phyloP scores from a whole-genome alignment of 2,888 invertebrate species.

The Rhodophaea formosa region DNA sequence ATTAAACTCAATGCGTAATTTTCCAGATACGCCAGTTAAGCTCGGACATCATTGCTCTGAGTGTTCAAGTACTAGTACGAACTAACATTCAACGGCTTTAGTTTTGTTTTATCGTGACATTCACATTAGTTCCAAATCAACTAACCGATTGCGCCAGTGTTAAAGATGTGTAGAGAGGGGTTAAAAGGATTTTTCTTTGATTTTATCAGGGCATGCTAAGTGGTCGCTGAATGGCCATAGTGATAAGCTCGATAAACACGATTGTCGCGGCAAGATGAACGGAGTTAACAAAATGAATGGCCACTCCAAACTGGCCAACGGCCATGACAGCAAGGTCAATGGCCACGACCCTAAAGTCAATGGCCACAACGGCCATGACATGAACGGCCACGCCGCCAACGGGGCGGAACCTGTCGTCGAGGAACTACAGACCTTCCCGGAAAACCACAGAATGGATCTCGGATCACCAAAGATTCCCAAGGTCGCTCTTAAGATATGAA shows the following conservation, averaged over 20 bases:
- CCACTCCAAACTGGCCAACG: slow-evolving; percentile 20
- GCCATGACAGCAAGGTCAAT: slow-evolving; percentile 23
- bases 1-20: slow-evolving; percentile 54
- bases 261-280: slow-evolving; percentile 32
- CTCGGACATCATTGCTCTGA: slow-evolving; percentile 56
- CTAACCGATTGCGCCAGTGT: slow-evolving; percentile 71
- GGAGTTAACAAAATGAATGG: slow-evolving; percentile 41
- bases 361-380: slow-evolving; percentile 29
- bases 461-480: slow-evolving; percentile 76
- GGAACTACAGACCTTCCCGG: slow-evolving; percentile 45
- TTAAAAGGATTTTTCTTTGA: slow-evolving; percentile 59
- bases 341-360: slow-evolving; percentile 29
- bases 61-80: slow-evolving; percentile 52
- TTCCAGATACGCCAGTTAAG: slow-evolving; percentile 66
- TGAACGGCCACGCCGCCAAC: slow-evolving; percentile 35
- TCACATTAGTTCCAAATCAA: slow-evolving; percentile 39
- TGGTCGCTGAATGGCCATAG: slow-evolving; percentile 30
- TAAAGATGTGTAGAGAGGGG: slow-evolving; percentile 44
- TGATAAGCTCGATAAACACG: slow-evolving; percentile 9
- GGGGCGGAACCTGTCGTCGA: slow-evolving; percentile 34
- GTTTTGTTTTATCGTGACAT: slow-evolving; percentile 29
- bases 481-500: slow-evolving; percentile 71
- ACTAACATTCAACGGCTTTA: slow-evolving; percentile 47
- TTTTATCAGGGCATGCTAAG: slow-evolving; percentile 68
- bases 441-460: slow-evolving; percentile 58